Conservation (phyloP, 2,888 invertebrate species). For the Pristionchus arcanus region DNA sequence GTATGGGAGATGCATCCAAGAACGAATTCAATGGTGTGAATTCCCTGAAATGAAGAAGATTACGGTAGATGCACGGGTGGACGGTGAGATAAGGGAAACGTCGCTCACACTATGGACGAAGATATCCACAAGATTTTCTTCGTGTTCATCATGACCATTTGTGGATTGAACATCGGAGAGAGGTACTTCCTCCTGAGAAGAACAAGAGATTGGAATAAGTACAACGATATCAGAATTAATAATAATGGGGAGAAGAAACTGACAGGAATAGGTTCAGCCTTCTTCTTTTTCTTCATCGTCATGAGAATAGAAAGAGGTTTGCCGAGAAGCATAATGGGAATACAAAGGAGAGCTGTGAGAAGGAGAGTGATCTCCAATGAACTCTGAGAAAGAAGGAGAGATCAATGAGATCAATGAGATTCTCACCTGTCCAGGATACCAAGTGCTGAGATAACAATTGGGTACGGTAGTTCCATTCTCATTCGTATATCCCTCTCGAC, state of each 20-base stretch:
- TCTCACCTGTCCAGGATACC: slow-evolving; percentile 79
- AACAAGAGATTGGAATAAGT: background rate
- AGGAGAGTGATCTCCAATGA: slow-evolving; percentile 79
- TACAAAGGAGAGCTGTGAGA: slow-evolving; percentile 71
- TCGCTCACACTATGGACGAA: slow-evolving; percentile 80
- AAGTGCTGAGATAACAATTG: slow-evolving; percentile 76
- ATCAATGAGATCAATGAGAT: background rate
- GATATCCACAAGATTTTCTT: slow-evolving; percentile 23
- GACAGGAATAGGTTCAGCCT: background rate
- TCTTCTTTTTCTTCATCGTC: slow-evolving; percentile 23
- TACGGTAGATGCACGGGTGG: background rate
- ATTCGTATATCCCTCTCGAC: slow-evolving; percentile 63
- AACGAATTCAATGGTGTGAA: slow-evolving; percentile 98
- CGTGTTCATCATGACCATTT: slow-evolving; percentile 7
- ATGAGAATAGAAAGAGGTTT: slow-evolving; percentile 69
- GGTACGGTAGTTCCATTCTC: slow-evolving; percentile 60
- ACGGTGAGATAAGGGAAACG: slow-evolving; percentile 86
- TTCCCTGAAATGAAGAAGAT: slow-evolving; percentile 83
- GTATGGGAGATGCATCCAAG: slow-evolving; percentile 98
- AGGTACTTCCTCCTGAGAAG: slow-evolving; percentile 13
- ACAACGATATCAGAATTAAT: background rate
- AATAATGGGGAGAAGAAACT: background rate
- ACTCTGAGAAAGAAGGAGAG: slow-evolving; percentile 58
- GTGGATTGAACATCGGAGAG: slow-evolving; percentile 8
- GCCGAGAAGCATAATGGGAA: slow-evolving; percentile 77